Base-by-base conservation (phyloP, 2,113 vertebrate species). In the Tachuris rubrigastra region DNA sequence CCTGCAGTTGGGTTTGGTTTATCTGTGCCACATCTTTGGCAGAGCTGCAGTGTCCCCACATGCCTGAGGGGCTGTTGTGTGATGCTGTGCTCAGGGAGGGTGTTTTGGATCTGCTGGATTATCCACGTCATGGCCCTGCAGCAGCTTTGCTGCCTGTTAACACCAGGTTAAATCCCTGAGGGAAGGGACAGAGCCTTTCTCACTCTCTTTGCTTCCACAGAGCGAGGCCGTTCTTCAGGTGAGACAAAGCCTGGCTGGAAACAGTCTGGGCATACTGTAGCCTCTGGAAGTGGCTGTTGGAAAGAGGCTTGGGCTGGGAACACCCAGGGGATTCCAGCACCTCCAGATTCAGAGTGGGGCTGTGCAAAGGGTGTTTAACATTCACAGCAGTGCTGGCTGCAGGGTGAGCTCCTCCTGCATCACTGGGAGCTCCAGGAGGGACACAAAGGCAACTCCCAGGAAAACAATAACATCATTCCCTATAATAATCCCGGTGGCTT, bases 321-420 rank as follows among this genome's bases (percentile, higher is more conserved):
- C 85, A 92, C 72, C 81, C 24, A 35, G 76, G 76, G 69, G 31
- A 30, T 58, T 89, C 37, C 39, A 47, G 91, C 72, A 68, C 37
- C 91, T 94, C 39, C 11, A 6, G 9, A 41, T 77, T 72, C 30
- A 6, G 23, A 18, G 67, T 39, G 73, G 75, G 93, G 69, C 59
- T 93, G 22, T 75, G 72, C 77, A 81, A 3, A 52, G 85, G 53
- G 65, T 93, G 93, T 97, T 97, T 97, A 97, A 89, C 86, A 93
- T 95, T 92, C 95, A 14, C 28, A 44, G 94, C 94, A 92, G 94
- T 14, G 53, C 83, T 90, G 91, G 66, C 88, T 92, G 95, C 78
- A 53, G 82, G 87, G 85, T 87, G 96, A 79, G 55, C 94, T 27
- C 74, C 93, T 52, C 30, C 33, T 82, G 93, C 84, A 21, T 18